phyloP scores from a whole-genome alignment of 2,888 invertebrate genomes.

The Sesia apiformis region DNA sequence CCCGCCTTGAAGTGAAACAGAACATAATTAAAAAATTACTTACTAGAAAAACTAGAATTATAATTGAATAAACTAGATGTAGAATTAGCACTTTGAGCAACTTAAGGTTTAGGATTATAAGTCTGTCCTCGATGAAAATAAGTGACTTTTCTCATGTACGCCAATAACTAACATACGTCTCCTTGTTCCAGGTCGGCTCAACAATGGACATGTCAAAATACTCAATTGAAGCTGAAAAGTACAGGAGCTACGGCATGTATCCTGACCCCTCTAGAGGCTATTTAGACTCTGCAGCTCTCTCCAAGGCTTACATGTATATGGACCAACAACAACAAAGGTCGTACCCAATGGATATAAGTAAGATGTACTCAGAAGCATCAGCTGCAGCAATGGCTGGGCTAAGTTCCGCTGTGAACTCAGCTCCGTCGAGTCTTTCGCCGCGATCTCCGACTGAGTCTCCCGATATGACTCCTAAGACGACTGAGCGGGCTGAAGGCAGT shows the following conservation, averaged over 20 bases:
- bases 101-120: too few species aligned
- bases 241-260: slow-evolving; percentile 85
- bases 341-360: slow-evolving; percentile 78
- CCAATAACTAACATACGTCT: background rate
- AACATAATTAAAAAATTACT: too few species aligned
- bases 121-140: too few species aligned
- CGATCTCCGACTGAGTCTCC: slow-evolving; percentile 73
- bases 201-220: slow-evolving; percentile 87
- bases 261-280: slow-evolving; percentile 82
- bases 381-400: slow-evolving; percentile 75
- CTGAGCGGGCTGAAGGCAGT: slow-evolving; percentile 70
- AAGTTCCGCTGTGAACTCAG: slow-evolving; percentile 55
- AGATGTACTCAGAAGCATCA: slow-evolving; percentile 78
- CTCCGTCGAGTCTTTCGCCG: slow-evolving; percentile 60
- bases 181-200: slow-evolving; percentile 78
- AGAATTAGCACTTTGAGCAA: too few species aligned
- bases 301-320: slow-evolving; percentile 86
- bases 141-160: too few species aligned
- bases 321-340: slow-evolving; percentile 74
- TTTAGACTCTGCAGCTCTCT: slow-evolving; percentile 81
- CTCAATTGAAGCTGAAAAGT: slow-evolving; percentile 84
- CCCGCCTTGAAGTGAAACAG: too few species aligned
- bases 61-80: too few species aligned
- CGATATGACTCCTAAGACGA: slow-evolving; percentile 61
- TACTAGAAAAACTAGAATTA: too few species aligned